These are phyloP conservation scores for Leptopilina boulardi DNA, from an alignment of 1,140 invertebrate species.

Conservation along the genomic window DNA sequence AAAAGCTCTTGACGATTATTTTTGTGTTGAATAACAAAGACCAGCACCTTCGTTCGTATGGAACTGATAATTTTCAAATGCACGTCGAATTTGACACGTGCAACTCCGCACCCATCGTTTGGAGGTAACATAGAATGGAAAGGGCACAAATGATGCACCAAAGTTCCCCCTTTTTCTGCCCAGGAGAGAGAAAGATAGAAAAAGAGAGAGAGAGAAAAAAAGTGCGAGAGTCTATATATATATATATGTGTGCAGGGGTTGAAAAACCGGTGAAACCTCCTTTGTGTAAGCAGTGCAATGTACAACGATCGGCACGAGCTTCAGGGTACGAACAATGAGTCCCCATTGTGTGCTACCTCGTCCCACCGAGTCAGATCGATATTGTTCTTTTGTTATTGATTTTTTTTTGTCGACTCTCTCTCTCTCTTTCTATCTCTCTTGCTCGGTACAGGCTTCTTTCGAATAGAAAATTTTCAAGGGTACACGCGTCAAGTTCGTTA, in stretches of 20 bases:
- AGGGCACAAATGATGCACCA: constrained; percentile 45
- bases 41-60: not conserved
- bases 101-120: constrained; percentile 20
- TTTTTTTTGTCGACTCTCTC: constrained; percentile 51
- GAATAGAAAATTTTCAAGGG: constrained; percentile 57
- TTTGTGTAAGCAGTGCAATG: constrained; percentile 33
- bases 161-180: constrained; percentile 51
- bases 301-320: constrained; percentile 44
- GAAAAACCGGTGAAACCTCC: constrained; percentile 46
- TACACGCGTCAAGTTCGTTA: constrained; percentile 30
- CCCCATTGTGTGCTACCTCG: constrained; percentile 43
- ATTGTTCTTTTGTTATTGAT: constrained; percentile 65
- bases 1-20: not conserved
- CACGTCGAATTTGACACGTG: constrained; percentile 49
- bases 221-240: no score
- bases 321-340: constrained; percentile 52
- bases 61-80: constrained; percentile 64
- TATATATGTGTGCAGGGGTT: constrained; percentile 37
- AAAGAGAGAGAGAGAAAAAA: no score
- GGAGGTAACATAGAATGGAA: constrained; percentile 37
- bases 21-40: constrained; percentile 13
- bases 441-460: constrained; percentile 46
- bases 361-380: constrained; percentile 59
- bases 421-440: constrained; percentile 3
- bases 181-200: not conserved